Conservation (phyloP, 2,113 vertebrate species). For the Pterophyllum scalare region DNA sequence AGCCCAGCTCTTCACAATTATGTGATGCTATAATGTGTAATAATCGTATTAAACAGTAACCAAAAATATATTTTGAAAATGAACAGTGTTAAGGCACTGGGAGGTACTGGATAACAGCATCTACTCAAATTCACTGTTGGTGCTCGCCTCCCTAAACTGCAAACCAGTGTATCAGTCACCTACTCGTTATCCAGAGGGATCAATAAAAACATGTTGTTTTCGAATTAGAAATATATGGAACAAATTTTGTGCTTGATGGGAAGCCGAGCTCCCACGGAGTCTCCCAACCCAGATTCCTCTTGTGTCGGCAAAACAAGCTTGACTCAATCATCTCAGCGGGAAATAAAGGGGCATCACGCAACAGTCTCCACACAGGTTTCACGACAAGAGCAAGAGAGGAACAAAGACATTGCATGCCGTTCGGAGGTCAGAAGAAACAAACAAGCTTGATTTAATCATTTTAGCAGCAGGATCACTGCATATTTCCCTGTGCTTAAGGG, state of each 20-base stretch:
- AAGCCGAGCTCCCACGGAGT: conserved; percentile 27
- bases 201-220: conserved; percentile 33
- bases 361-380: conserved; percentile 40
- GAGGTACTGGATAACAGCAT: neutral
- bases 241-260: conserved; percentile 12
- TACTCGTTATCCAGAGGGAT: conserved; percentile 11
- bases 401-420: conserved; percentile 28
- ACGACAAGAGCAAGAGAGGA: conserved; percentile 23
- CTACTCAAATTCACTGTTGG: neutral
- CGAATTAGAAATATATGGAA: conserved; percentile 21
- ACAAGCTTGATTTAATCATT: conserved; percentile 41
- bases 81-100: neutral
- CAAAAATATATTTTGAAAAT: neutral
- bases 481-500: conserved; percentile 18
- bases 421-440: conserved; percentile 37
- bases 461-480: conserved; percentile 38
- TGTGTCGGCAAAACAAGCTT: conserved; percentile 33
- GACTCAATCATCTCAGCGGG: conserved; percentile 51
- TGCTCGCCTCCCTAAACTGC: conserved; percentile 20
- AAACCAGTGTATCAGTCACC: neutral
- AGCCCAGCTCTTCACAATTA: neutral
- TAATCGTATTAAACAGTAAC: neutral
- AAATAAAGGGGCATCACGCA: conserved; percentile 45
- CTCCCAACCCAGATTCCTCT: conserved; percentile 37
- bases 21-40: neutral